A percentile compares a stretch with the other conserved stretches of the same genome.
phyloP scores from a whole-genome alignment of 92 coral and sea anemone genomes.

The Galaxea fascicularis region DNA sequence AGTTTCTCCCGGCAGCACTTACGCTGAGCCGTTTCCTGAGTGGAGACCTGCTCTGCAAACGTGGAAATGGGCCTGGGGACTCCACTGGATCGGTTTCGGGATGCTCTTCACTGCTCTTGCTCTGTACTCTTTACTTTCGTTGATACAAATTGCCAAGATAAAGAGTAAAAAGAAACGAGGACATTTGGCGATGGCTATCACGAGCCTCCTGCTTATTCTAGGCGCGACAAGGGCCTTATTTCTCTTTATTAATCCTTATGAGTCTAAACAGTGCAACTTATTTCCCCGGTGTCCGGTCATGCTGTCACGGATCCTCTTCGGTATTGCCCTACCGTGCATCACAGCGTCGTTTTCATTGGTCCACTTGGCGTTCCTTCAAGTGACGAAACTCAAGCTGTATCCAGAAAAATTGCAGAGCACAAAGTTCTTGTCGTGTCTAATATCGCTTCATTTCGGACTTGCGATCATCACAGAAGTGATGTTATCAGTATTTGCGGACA shows the following conservation, averaged over 20 bases:
- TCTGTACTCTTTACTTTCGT: conserved; percentile 66
- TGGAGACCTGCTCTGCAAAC: conserved; percentile 75
- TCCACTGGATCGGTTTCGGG: conserved; percentile 87
- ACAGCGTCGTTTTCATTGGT: conserved; percentile 86
- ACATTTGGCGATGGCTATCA: conserved; percentile 60
- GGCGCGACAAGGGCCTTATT: conserved; percentile 77
- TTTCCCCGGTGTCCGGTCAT: conserved; percentile 69
- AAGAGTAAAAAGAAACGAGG: conserved; percentile 56
- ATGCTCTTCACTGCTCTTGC: conserved; percentile 67
- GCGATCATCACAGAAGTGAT: conserved; percentile 65
- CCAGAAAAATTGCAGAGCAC: conserved; percentile 78
- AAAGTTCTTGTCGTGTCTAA: conserved; percentile 60
- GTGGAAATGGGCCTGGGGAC: conserved; percentile 87
- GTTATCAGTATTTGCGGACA: conserved; percentile 57
- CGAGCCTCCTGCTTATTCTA: conserved; percentile 57
- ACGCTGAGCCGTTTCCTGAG: conserved; percentile 81
- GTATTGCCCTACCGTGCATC: conserved; percentile 85
- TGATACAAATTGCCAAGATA: conserved; percentile 30
- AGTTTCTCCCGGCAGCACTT: conserved; percentile 15
- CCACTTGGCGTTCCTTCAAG: conserved; percentile 79
- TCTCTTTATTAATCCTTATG: conserved; percentile 88
- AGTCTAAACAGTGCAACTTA: conserved; percentile 84
- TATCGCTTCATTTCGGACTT: conserved; percentile 69
- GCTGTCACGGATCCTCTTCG: conserved; percentile 77
- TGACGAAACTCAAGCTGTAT: conserved; percentile 78